Percentiles rank a stretch among this genome's conserved stretches.
phyloP scores from a whole-genome alignment of 2,113 vertebrate genomes.

The Crotalus tigris region DNA sequence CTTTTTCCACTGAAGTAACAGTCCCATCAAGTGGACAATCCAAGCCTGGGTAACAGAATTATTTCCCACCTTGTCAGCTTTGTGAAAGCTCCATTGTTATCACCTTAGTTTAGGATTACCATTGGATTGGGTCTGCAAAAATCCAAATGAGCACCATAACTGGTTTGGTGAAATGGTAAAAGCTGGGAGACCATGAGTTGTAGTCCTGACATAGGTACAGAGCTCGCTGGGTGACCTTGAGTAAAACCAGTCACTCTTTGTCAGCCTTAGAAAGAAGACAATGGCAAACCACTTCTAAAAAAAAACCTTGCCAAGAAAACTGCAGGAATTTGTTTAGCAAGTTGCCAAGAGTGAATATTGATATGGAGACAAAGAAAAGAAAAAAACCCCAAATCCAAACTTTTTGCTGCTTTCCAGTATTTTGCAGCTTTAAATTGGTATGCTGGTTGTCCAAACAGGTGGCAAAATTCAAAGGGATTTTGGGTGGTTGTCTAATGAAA shows the following conservation, averaged over 20 bases:
- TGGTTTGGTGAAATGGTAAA: neutral
- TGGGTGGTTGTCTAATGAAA: neutral
- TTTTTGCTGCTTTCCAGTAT: neutral
- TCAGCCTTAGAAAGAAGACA: neutral
- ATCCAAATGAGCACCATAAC: neutral
- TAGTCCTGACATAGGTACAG: neutral
- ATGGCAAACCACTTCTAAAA: neutral
- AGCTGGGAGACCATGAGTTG: neutral
- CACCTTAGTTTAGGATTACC: neutral
- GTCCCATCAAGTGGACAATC: constrained; percentile 43
- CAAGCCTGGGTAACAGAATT: neutral
- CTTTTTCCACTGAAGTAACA: constrained; percentile 37
- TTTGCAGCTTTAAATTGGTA: neutral
- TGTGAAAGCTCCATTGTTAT: neutral
- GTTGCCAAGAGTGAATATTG: neutral
- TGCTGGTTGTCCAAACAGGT: neutral
- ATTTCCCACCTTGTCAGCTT: neutral
- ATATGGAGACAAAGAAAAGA: neutral
- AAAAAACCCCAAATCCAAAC: neutral
- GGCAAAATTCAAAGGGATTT: neutral
- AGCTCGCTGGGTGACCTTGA: neutral
- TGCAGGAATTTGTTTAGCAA: neutral
- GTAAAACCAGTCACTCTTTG: neutral
- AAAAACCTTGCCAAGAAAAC: neutral
- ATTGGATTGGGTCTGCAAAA: neutral